phyloP scores from a whole-genome alignment of 2,113 vertebrate genomes.

The Festucalex cinctus region DNA sequence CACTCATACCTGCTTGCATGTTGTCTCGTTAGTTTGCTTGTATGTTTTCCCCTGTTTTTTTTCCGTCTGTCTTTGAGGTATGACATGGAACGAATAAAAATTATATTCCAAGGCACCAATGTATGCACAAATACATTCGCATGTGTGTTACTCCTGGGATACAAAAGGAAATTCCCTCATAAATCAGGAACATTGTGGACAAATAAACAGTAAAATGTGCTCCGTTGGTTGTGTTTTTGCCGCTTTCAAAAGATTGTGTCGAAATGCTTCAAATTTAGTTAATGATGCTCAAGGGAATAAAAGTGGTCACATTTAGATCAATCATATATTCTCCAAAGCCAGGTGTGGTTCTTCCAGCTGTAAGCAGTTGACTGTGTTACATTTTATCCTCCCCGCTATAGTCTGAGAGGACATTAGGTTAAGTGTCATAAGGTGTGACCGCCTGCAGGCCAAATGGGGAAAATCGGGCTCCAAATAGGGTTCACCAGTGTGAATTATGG shows the following conservation, averaged over 20 bases:
- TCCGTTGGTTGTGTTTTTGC: neutral
- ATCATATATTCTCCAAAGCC: conserved; percentile 7
- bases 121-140: too few species aligned
- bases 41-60: too few species aligned
- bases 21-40: too few species aligned
- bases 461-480: conserved; percentile 9
- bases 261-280: neutral
- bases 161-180: too few species aligned
- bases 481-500: conserved; percentile 17
- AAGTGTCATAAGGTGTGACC: conserved; percentile 25
- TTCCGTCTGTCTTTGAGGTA: too few species aligned
- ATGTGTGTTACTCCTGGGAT: too few species aligned
- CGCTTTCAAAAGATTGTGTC: neutral
- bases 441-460: conserved; percentile 18
- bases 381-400: conserved; percentile 9
- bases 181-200: too few species aligned
- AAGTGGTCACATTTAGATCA: neutral
- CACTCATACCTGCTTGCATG: too few species aligned
- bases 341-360: conserved; percentile 35
- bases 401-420: conserved; percentile 7
- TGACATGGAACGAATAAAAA: too few species aligned
- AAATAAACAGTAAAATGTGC: neutral
- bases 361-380: conserved; percentile 36
- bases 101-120: too few species aligned
- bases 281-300: neutral